Evolutionary conservation across 2,113 vertebrate genomes (phyloP).

Genomic region (Dendrocopos noguchii): DNA sequence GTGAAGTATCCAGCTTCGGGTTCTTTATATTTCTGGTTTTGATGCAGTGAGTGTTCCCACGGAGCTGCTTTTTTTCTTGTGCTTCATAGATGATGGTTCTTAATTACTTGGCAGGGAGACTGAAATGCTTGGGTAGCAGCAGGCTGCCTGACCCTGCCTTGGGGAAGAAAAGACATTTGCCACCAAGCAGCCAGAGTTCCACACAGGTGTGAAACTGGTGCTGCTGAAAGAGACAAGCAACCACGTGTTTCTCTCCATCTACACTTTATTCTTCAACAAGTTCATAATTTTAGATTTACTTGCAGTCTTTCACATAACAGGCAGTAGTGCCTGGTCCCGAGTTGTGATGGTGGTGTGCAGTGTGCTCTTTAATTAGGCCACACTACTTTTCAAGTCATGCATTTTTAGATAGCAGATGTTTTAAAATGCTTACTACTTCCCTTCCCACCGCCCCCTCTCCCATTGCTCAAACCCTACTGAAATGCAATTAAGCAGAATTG

Average conservation of each 20-base stretch:
- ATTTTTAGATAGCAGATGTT: not conserved
- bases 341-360: not conserved
- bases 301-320: not conserved
- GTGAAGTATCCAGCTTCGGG: slow-evolving; percentile 32
- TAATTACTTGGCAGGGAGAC: slow-evolving; percentile 31
- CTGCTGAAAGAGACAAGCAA: fast-evolving
- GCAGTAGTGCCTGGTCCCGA: not conserved
- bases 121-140: not conserved
- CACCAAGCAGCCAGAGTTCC: not conserved
- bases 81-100: not conserved
- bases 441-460: not conserved
- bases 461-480: not conserved
- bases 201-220: not conserved
- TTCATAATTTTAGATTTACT: not conserved
- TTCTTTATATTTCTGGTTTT: slow-evolving; percentile 45
- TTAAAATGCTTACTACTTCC: not conserved
- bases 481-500: not conserved
- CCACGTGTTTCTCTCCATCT: fast-evolving
- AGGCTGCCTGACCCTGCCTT: not conserved
- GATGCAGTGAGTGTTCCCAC: not conserved
- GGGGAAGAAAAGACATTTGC: not conserved
- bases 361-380: not conserved
- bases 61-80: slow-evolving; percentile 6
- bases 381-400: not conserved
- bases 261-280: not conserved